Conservation (phyloP, 2,888 invertebrate genomes). For the Mycalesis mineus region DNA sequence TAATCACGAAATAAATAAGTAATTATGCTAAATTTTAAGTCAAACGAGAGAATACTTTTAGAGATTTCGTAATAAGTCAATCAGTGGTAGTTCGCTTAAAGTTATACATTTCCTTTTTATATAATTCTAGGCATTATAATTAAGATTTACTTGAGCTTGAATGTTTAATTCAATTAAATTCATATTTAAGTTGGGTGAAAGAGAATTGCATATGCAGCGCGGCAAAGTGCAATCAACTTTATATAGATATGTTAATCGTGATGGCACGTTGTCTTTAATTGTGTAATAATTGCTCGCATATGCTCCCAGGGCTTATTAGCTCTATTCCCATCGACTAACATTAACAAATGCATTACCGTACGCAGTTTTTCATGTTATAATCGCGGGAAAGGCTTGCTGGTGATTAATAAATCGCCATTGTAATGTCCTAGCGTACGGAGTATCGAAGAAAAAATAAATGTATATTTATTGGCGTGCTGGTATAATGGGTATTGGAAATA, state of each 20-base stretch:
- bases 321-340: slow-evolving; percentile 52
- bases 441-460: neutral
- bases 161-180: too few relatives aligned
- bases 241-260: slow-evolving; percentile 29
- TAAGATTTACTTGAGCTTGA: too few relatives aligned
- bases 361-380: slow-evolving; percentile 38
- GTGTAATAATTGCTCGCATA: slow-evolving; percentile 24
- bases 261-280: slow-evolving; percentile 35
- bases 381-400: slow-evolving; percentile 41
- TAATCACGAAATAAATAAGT: too few relatives aligned
- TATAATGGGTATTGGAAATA: neutral
- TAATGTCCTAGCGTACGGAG: neutral
- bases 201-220: neutral
- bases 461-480: neutral
- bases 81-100: too few relatives aligned
- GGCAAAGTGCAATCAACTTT: neutral
- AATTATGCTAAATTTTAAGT: too few relatives aligned
- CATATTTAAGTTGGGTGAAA: neutral
- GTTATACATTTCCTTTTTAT: too few relatives aligned
- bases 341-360: slow-evolving; percentile 37
- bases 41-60: too few relatives aligned
- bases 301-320: slow-evolving; percentile 31
- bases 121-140: too few relatives aligned
- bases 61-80: too few relatives aligned
- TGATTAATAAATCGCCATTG: slow-evolving; percentile 13